Evolutionary conservation across 2,797 vertebrate species (phyloP).

Genomic region (Vultur gryphus): DNA sequence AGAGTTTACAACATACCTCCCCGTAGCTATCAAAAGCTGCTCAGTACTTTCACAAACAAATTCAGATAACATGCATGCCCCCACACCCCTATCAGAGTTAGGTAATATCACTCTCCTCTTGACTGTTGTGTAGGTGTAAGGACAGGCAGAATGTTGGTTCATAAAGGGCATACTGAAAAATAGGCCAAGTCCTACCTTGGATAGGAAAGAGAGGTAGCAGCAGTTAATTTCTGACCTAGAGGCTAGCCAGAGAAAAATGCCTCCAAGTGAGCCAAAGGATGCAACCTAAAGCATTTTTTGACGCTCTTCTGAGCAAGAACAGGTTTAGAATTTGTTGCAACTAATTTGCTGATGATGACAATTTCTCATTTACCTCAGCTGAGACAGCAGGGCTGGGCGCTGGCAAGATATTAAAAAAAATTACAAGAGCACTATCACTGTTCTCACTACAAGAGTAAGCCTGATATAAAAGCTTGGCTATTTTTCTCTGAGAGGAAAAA

Average conservation of each 20-base stretch:
- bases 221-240: not conserved
- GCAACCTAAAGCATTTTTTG: not conserved
- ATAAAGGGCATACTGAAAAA: not conserved
- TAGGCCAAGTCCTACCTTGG: not conserved
- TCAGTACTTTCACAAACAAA: conserved; percentile 40
- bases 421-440: not conserved
- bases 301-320: not conserved
- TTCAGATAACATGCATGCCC: conserved; percentile 25
- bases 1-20: conserved; percentile 65
- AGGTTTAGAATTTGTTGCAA: not conserved
- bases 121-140: not conserved
- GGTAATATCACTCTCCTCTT: not conserved
- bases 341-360: not conserved
- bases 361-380: not conserved
- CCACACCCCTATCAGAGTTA: not conserved
- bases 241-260: not conserved
- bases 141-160: not conserved
- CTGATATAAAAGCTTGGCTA: not conserved
- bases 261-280: not conserved
- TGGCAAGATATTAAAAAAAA: not conserved
- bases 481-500: not conserved
- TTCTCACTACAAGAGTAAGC: not conserved
- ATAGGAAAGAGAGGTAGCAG: not conserved
- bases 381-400: not conserved
- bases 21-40: conserved; percentile 59